These are phyloP conservation scores for Corythaeola cristata DNA, from an alignment of 2,113 vertebrate species.

Conservation along the genomic window DNA sequence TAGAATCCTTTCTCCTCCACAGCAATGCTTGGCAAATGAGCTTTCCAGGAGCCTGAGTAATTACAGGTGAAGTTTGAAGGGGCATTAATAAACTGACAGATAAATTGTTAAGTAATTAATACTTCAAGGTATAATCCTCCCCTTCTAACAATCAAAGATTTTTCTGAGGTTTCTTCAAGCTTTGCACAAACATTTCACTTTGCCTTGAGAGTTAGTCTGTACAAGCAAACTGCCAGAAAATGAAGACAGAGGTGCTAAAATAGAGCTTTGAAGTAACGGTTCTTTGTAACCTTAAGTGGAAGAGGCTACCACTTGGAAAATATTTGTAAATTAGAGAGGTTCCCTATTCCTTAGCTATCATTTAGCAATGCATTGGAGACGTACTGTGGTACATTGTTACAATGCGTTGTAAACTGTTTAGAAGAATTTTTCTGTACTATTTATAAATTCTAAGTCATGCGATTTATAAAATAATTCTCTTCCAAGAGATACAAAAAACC, in stretches of 20 bases:
- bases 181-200: slow-evolving; percentile 5
- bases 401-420: not conserved
- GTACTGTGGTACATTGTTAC: not conserved
- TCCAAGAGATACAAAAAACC: not conserved
- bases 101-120: slow-evolving; percentile 48
- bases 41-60: not conserved
- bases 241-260: not conserved
- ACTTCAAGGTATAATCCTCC: not conserved
- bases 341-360: not conserved
- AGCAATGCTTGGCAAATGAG: not conserved
- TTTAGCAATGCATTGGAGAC: not conserved
- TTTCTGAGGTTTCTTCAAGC: not conserved
- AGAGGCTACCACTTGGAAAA: not conserved
- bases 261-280: not conserved
- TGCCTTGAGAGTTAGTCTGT: not conserved
- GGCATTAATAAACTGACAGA: slow-evolving; percentile 43
- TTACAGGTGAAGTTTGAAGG: slow-evolving; percentile 19
- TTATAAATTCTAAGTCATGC: not conserved
- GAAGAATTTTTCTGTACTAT: not conserved
- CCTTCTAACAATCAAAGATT: not conserved
- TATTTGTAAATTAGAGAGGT: not conserved
- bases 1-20: not conserved
- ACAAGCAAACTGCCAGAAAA: not conserved
- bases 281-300: not conserved
- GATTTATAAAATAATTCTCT: not conserved